These are phyloP conservation scores for Chrysaora quinquecirrha DNA, from an alignment of 30 jellyfish, hydroid and myxozoan genomes.

Conservation along the genomic window DNA sequence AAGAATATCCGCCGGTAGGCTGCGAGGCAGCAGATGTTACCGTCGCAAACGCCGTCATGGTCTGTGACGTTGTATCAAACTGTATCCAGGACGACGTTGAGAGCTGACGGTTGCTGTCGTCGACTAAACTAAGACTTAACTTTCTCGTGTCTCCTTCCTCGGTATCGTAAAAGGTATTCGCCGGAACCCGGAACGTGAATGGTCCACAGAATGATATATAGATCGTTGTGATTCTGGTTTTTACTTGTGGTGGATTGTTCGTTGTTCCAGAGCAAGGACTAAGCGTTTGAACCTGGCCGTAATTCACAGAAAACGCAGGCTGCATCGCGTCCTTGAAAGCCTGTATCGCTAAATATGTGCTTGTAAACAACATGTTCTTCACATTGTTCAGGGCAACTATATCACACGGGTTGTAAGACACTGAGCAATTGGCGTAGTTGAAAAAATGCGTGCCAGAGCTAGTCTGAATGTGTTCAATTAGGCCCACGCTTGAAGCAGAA, in stretches of 20 bases:
- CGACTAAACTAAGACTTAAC: slow-evolving; percentile 20
- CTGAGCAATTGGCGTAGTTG: slow-evolving; percentile 80
- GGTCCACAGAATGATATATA: slow-evolving; percentile 51
- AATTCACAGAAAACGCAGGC: slow-evolving; percentile 27
- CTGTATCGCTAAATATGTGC: slow-evolving; percentile 26
- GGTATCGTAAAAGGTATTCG: slow-evolving; percentile 68
- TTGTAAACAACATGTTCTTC: slow-evolving; percentile 27
- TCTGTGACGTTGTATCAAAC: slow-evolving; percentile 61
- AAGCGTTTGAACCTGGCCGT: slow-evolving; percentile 9
- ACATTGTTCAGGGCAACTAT: slow-evolving; percentile 23
- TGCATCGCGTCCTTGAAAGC: slow-evolving; percentile 45
- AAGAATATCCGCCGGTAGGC: slow-evolving; percentile 40
- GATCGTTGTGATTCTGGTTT: slow-evolving; percentile 17
- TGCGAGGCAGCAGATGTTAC: slow-evolving; percentile 43
- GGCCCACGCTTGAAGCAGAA: slow-evolving; percentile 40
- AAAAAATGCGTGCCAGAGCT: neutral
- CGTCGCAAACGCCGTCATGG: slow-evolving; percentile 49
- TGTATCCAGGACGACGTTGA: slow-evolving; percentile 69
- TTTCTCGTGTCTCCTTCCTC: slow-evolving; percentile 81
- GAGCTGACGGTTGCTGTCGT: slow-evolving; percentile 10
- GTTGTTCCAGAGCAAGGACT: slow-evolving; percentile 56
- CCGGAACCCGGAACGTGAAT: slow-evolving; percentile 57
- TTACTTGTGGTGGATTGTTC: slow-evolving; percentile 57
- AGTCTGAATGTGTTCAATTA: neutral
- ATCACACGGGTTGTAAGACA: slow-evolving; percentile 80